Evolutionary conservation across 2,797 vertebrate genomes (phyloP).

Genomic region (Lepus oiostolus): DNA sequence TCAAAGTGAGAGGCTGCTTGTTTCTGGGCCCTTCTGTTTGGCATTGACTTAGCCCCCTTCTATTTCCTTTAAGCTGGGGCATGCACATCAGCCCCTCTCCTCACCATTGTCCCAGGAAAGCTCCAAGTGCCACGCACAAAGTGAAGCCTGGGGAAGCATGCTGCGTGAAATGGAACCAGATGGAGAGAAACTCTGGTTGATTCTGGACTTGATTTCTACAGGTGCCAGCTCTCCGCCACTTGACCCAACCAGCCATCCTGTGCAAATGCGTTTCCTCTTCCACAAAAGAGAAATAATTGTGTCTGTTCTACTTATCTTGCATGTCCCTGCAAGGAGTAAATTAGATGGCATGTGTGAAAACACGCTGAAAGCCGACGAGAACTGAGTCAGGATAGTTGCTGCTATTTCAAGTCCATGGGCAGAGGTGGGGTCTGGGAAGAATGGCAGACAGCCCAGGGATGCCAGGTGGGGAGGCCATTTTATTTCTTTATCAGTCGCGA

Average conservation of each 20-base stretch:
- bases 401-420: background rate
- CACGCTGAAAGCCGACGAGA: background rate
- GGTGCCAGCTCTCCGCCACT: background rate
- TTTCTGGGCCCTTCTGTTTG: background rate
- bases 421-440: background rate
- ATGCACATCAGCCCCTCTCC: background rate
- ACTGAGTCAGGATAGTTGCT: fast-evolving
- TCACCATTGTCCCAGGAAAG: background rate
- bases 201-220: background rate
- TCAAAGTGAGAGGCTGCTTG: fast-evolving
- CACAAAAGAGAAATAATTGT: background rate
- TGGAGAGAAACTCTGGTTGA: background rate
- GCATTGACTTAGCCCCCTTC: background rate
- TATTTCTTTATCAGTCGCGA: constrained; percentile 22
- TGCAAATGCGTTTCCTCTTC: background rate
- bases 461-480: background rate
- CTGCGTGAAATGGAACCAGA: background rate
- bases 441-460: background rate
- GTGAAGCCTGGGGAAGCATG: background rate
- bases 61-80: background rate
- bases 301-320: background rate
- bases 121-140: background rate
- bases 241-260: background rate
- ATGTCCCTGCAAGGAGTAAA: background rate
- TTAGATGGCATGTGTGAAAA: background rate